Evolutionary conservation across 2,113 vertebrate genomes (phyloP), one percentile per base, ranked within the genome.

Genomic region (Silurus glanis): DNA sequence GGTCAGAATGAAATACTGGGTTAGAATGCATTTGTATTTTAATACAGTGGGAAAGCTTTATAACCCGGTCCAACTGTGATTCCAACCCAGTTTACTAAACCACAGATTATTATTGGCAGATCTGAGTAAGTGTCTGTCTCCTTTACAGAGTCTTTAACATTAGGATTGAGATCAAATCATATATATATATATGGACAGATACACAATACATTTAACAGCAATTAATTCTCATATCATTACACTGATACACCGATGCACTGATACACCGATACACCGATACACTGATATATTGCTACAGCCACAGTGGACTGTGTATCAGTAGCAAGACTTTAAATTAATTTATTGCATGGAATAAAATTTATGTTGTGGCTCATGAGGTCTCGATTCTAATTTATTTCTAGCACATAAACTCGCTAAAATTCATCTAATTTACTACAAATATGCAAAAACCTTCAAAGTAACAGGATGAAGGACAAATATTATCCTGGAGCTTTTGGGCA

Each of bases 101-200:
- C 83, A 74, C 84, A 45, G 61, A 45, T 56, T 74, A 16, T 69
- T 83, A 86, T 83, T 86, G 83, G 86, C 67, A 23, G 83, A 83
- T 66, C 72, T 85, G 16, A 74, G 80, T 55, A 47, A 86, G 80
- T 74, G 64, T 45, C 8, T 45, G 9, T 67, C 37, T 25, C 25
- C 47, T 53, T 66, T 66, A 64, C 23, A n/a, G 5, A 61, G 56
- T 13, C 56, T 58, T 58, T 14, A 59, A 64, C 21, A n/a, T 64
- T 8, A 64, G 61, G 21, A 8, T 23, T 23, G 21, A 9, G 55
- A 56, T 8, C 8, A 61, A 19, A 61, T 61, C 59, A 19, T 61
- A 61, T 61, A 7, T 61, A 4, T 19, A 61, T 4, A 61, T 6
- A 62, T 6, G 0, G 5, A 62, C 19, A 62, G 61, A 62, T 9